Evolutionary conservation across 30 jellyfish, hydroid and myxozoan genomes (phyloP).

Genomic region (Aurelia coerulea): DNA sequence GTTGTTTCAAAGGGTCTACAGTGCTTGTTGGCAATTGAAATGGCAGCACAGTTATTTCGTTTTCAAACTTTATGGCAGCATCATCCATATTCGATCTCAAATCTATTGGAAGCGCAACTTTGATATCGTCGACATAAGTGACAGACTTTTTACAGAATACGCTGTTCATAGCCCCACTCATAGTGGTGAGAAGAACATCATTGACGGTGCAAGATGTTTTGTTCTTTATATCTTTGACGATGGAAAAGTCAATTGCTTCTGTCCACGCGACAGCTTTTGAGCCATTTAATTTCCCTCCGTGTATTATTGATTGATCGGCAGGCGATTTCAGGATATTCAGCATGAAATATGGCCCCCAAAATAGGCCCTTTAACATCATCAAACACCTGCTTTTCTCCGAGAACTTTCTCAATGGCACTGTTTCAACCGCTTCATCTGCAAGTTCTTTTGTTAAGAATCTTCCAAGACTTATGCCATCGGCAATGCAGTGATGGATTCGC

Average conservation of each 20-base stretch:
- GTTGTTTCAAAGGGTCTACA: conserved; percentile 21
- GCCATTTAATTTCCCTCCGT: conserved; percentile 63
- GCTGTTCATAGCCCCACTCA: conserved; percentile 48
- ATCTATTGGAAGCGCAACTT: conserved; percentile 80
- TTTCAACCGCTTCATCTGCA: conserved; percentile 44
- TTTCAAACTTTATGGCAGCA: conserved; percentile 69
- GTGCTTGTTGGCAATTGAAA: conserved; percentile 54
- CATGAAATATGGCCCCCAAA: conserved; percentile 66
- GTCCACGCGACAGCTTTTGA: conserved; percentile 80
- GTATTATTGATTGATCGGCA: conserved; percentile 57
- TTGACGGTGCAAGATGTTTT: conserved; percentile 62
- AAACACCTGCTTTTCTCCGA: conserved; percentile 56
- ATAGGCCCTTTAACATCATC: conserved; percentile 59
- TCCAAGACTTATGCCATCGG: conserved; percentile 85
- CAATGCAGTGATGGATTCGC: conserved; percentile 80
- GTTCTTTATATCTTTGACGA: conserved; percentile 73
- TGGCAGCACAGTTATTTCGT: conserved; percentile 65
- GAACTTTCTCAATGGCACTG: conserved; percentile 65
- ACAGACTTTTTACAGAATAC: conserved; percentile 25
- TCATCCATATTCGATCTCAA: conserved; percentile 56
- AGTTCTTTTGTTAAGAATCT: conserved; percentile 51
- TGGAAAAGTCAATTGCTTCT: conserved; percentile 56
- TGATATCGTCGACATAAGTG: conserved; percentile 20
- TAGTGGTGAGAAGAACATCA: conserved; percentile 74
- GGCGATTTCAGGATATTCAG: conserved; percentile 45